Base-by-base conservation (phyloP, 2,797 vertebrate species). In the Melanotaenia nigrans region DNA sequence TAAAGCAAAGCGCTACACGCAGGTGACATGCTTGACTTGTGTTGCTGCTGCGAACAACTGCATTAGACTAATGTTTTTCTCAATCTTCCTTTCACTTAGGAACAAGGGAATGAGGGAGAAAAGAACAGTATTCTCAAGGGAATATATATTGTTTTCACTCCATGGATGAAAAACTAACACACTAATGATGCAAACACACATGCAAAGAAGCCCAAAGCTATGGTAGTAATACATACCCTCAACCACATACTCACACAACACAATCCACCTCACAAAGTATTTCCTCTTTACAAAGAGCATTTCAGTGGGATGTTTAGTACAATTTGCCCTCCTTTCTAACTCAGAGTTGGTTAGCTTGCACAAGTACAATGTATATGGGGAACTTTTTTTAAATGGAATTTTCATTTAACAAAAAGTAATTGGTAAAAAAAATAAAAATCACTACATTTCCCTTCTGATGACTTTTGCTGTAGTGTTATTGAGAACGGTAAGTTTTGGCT, bases 21-120 rank as follows among this genome's bases (percentile, higher is more conserved):
- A 94, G 92, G 93, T 93, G 92, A 94, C 88, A 90, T 83, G 87
- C 85, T 87, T 93, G 91, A 92, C 93, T 94, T 88, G 83, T 89
- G 82, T 91, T 90, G 83, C 78, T 73, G 87, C 77, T 77, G 83
- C 79, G 82, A 92, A 92, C 92, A 92, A 92, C 88, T 90, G 87
- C 78, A 71, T 42, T 59, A 86, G 78, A 88, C 85, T 83, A 87
- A 77, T 83, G 81, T 87, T 83, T 32, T 87, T 79, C 78, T 83
- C 67, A 83, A 56, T 67, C 59, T 75, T 63, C 72, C 57, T 71
- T 73, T 71, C 71, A 81, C 81, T 65, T 22, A 51, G 80, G 76
- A 87, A 73, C 74, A 83, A 79, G 82, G 78, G 71, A 86, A 71
- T 35, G 65, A 83, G 66, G 65, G 75, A 83, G 56, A 75, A 66